Base-by-base conservation (phyloP, 2,797 vertebrate species). In the Micrastur ruficollis region DNA sequence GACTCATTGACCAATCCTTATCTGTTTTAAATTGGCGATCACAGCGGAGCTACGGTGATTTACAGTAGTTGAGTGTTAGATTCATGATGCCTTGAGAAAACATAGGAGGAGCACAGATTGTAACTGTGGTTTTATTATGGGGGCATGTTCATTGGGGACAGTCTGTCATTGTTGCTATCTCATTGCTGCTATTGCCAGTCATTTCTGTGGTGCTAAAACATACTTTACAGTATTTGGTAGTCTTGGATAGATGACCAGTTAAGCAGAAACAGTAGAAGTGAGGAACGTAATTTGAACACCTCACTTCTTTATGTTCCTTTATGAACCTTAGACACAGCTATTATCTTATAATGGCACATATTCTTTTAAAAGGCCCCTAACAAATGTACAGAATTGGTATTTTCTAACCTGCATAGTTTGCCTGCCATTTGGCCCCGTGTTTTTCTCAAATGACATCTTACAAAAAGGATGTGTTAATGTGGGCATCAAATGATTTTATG, bases 271-370 rank as follows among this genome's bases (percentile, higher is more conserved):
- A 66, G 66, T 62, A 58, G 79, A 59, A 86, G 75, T 72, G 79
- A 94, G 86, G 75, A 83, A 72, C 14, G 16, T 79, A 50, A 93
- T 94, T 88, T 81, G 92, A 86, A 44, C 84, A 81, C 86, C 68
- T 95, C 84, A 83, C 72, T 93, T 85, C 65, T 92, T 96, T 87
- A 95, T 94, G 90, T 50, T 94, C 86, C 86, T 96, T 95, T 94
- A 92, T 89, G 89, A 96, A 95, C 84, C 94, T 93, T 91, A 91
- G 65, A 85, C 65, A 72, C 42, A 90, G 79, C 81, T 86, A 88
- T 97, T 92, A 73, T 78, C 81, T 86, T 47, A 49, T 79, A 91
- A 93, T 34, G 81, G 81, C 65, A 68, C 68, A 72, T 89, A 83
- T 76, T 81, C 79, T 92, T 82, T 88, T 85, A 81, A 68, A 92